Conservation (phyloP, 2,113 vertebrate species). For the Notechis scutatus region DNA sequence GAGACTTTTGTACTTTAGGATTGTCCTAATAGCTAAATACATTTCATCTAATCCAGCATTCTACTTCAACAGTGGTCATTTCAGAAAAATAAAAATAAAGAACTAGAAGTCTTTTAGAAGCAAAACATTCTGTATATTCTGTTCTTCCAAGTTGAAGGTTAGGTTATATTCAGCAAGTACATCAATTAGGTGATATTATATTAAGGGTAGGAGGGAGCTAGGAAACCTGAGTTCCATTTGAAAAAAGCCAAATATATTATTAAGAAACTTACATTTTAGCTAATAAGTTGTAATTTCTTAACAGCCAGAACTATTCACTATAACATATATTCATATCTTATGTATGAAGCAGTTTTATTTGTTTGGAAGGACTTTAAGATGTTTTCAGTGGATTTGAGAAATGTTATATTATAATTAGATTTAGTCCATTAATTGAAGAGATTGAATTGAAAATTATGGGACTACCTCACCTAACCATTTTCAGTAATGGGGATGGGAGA, state of each 20-base stretch:
- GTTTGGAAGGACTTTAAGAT: neutral
- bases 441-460: neutral
- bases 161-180: neutral
- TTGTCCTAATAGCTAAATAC: neutral
- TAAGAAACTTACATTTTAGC: neutral
- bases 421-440: neutral
- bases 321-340: neutral
- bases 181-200: neutral
- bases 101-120: neutral
- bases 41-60: neutral
- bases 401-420: neutral
- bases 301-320: neutral
- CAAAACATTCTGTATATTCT: neutral
- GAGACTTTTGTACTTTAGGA: slow-evolving; percentile 1
- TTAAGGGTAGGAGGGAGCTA: no score
- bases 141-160: neutral
- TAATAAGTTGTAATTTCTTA: neutral
- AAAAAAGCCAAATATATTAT: neutral
- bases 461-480: neutral
- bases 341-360: neutral
- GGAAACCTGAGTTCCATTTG: neutral
- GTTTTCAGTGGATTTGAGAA: neutral
- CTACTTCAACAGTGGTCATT: neutral
- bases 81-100: neutral
- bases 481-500: neutral